Conservation (phyloP, 2,888 invertebrate genomes). For the Galeopsomyia nigrocyanea region DNA sequence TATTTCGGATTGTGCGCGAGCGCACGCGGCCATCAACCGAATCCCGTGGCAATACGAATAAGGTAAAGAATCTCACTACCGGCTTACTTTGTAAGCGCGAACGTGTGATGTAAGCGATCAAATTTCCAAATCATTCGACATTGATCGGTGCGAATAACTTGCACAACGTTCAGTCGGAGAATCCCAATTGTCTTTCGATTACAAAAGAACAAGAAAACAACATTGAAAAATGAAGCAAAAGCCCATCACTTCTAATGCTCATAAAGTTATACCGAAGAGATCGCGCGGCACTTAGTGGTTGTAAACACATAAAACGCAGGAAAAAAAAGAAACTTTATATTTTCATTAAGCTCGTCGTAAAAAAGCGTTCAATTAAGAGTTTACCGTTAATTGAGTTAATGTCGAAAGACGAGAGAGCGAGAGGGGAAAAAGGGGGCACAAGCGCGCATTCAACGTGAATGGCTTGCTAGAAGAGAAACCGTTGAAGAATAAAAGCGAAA, state of each 20-base stretch:
- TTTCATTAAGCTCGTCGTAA: slow-evolving; percentile 23
- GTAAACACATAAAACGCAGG: slow-evolving; percentile 6
- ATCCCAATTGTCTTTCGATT: too few relatives aligned
- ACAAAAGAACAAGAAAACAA: too few relatives aligned
- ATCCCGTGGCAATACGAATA: too few relatives aligned
- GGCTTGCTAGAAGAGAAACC: slow-evolving; percentile 33
- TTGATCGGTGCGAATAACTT: slow-evolving; percentile 2
- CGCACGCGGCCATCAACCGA: too few relatives aligned
- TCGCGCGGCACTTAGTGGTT: slow-evolving; percentile 9
- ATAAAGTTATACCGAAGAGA: slow-evolving; percentile 16
- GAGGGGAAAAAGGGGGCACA: slow-evolving; percentile 18
- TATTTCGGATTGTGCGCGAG: too few relatives aligned
- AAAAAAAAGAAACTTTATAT: slow-evolving; percentile 27
- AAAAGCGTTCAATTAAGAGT: slow-evolving; percentile 43
- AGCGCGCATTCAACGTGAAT: slow-evolving; percentile 40
- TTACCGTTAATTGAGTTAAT: slow-evolving; percentile 46
- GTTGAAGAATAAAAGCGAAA: slow-evolving; percentile 42
- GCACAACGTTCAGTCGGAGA: too few relatives aligned
- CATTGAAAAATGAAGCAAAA: too few relatives aligned
- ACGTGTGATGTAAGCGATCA: too few relatives aligned
- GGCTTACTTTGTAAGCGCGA: too few relatives aligned
- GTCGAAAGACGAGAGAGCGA: slow-evolving; percentile 28
- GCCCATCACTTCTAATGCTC: not conserved
- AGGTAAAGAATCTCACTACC: too few relatives aligned
- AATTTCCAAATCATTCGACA: too few relatives aligned